Base-by-base conservation (phyloP, 1,140 invertebrate genomes). In the Arion vulgaris region DNA sequence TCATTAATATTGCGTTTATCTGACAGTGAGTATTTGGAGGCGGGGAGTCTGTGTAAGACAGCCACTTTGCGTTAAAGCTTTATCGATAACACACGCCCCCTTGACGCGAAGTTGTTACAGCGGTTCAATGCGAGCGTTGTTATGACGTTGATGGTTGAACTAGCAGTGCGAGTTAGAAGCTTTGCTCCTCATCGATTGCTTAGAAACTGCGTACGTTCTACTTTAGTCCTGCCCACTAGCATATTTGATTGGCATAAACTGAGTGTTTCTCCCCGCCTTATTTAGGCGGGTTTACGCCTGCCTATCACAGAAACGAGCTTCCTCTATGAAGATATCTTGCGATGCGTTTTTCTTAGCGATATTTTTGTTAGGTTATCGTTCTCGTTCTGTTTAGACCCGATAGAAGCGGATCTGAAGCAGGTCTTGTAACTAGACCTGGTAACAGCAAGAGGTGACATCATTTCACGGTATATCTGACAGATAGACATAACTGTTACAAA, bases 1-100 rank as follows among this genome's bases (percentile, higher is more conserved):
- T 39, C 71, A 73, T 73, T 73, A 73, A 73, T 73, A 73, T 73
- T 73, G 38, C 9, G 41, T n/a, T 73, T 73, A 73, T 66, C 71
- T 39, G 71, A 73, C 36, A 73, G 36, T 38, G 11, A 1, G 7
- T 73, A 39, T 13, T 26, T 26, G 41, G 41, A 73, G 71, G 71
- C 71, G 71, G 71, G 71, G 71, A 41, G 36, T 66, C n/a, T 34
- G 2, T 32, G n/a, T 66, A n/a, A 32, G n/a, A 32, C 62, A 66
- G 62, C 62, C n/a, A 66, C 28, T 66, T 66, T 66, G 17, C n/a
- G 62, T 7, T 2, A 28, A 32, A 7, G 62, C 32, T n/a, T 7
- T 2, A 1, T 5, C 5, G 28, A 66, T 66, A 32, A 66, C n/a
- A 7, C 62, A 28, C 62, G n/a, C 62, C 62, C 28, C n/a, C 62